phyloP scores from a whole-genome alignment of 1,140 invertebrate species.

The Zaprionus capensis region DNA sequence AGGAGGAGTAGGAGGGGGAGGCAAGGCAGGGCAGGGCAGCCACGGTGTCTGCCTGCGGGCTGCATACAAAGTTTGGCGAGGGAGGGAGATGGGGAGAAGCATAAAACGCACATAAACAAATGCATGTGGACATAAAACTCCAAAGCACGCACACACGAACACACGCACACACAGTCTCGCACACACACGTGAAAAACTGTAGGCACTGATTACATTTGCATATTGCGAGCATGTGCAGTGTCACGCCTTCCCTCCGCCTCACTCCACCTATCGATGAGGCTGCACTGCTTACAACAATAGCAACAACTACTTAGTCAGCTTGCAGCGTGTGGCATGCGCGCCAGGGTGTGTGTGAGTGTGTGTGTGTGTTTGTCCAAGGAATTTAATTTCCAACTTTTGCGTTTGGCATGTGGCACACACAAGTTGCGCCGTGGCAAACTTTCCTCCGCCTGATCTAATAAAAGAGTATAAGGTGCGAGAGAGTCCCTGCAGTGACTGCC shows the following conservation, averaged over 20 bases:
- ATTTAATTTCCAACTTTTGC: conserved; percentile 80
- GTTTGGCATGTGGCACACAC: conserved; percentile 64
- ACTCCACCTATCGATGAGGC: conserved; percentile 52
- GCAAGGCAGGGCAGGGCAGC: not conserved
- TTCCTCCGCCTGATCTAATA: conserved; percentile 68
- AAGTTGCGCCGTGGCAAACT: conserved; percentile 64
- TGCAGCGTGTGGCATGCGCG: conserved; percentile 30
- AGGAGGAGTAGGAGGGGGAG: too few species aligned
- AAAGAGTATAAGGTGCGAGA: conserved; percentile 20
- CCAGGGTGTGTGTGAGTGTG: conserved; percentile 10
- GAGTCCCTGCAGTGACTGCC: not conserved
- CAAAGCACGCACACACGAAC: conserved; percentile 43
- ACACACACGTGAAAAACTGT: conserved; percentile 67
- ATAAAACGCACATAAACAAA: conserved; percentile 74
- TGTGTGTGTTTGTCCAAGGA: conserved; percentile 62
- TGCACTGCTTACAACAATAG: conserved; percentile 13
- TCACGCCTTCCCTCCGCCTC: conserved; percentile 10
- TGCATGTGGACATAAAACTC: conserved; percentile 67
- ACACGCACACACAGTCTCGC: conserved; percentile 15
- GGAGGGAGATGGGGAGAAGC: conserved; percentile 10
- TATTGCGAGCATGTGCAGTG: conserved; percentile 55
- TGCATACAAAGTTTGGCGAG: conserved; percentile 62
- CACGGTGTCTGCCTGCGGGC: conserved; percentile 8
- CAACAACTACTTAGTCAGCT: conserved; percentile 29
- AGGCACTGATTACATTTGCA: conserved; percentile 82